Base-by-base conservation (phyloP, 1,140 invertebrate species). In the Radopholus similis region DNA sequence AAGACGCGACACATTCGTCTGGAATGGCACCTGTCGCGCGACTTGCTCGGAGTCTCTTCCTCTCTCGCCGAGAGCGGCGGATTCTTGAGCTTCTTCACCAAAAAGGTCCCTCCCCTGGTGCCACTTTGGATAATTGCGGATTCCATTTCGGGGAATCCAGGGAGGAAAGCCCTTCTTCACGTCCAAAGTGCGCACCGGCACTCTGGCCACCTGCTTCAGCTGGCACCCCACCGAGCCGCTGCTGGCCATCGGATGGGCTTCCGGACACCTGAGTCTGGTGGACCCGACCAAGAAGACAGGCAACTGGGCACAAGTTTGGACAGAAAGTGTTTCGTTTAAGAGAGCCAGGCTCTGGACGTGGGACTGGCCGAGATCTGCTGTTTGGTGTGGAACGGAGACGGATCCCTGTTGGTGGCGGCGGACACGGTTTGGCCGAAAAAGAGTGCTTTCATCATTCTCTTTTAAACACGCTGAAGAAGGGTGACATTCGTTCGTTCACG, bases 181-280 rank as follows among this genome's bases (percentile, higher is more conserved):
- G 87, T 35, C 87, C 90, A 75, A 83, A 88, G 4, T 87, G 88
- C 0, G 88, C 89, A 59, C 90, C 90, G 85, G 89, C 90, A 0
- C 70, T 28, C 38, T 23, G 4, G 47, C 71, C 4, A 90, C 90
- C 11, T 87, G 89, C 4, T 82, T 95, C 23, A 86, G 87, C 3
- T 97, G 93, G 93, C 93, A 97, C 85, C 92, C 93, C 2, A 88
- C 88, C 40, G 88, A 89, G 76, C 88, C 88, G 49, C 85, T 91
- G 60, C 81, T 96, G 53, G 89, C 89, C 4, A 88, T 89, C 58
- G 91, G 91, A 8, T 96, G 92, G 91, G 91, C 94, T 83, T 91
- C 88, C 80, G 93, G 93, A 42, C 90, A 92, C 78, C 84, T 96
- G 0, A 87, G 88, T 34, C 28, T 77, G 86, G 92, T 58, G 90